Evolutionary conservation across 2,888 invertebrate species (phyloP).

Genomic region (Acrobasis repandana): DNA sequence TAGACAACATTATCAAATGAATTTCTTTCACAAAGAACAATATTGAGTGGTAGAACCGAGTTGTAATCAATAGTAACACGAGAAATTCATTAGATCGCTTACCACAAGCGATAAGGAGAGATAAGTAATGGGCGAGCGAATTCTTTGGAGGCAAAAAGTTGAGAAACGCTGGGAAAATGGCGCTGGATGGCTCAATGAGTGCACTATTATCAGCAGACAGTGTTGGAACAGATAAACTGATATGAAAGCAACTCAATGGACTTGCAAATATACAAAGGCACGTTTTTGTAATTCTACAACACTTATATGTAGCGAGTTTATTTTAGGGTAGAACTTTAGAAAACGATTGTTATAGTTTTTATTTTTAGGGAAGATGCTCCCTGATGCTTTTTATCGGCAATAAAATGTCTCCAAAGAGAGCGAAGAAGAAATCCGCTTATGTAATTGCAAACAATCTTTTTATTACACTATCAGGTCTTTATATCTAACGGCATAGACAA

Average conservation of each 20-base stretch:
- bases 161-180: conserved; percentile 11
- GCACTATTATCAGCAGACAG: conserved; percentile 7
- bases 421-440: too few relatives aligned
- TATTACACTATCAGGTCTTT: too few relatives aligned
- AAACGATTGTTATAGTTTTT: too few relatives aligned
- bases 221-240: conserved; percentile 12
- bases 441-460: too few relatives aligned
- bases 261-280: too few relatives aligned
- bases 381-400: too few relatives aligned
- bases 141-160: conserved; percentile 21
- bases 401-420: too few relatives aligned
- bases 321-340: too few relatives aligned
- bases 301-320: too few relatives aligned
- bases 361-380: too few relatives aligned
- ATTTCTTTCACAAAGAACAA: background rate
- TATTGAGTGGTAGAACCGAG: background rate
- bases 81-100: conserved; percentile 57
- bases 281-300: too few relatives aligned
- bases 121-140: conserved; percentile 27
- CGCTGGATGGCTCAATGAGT: conserved; percentile 13
- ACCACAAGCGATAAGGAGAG: conserved; percentile 55
- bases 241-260: background rate
- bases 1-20: background rate
- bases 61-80: conserved; percentile 40
- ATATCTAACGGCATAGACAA: too few relatives aligned